These are phyloP conservation scores for Nomada lathburiana DNA, from an alignment of 2,888 invertebrate species.

Conservation along the genomic window DNA sequence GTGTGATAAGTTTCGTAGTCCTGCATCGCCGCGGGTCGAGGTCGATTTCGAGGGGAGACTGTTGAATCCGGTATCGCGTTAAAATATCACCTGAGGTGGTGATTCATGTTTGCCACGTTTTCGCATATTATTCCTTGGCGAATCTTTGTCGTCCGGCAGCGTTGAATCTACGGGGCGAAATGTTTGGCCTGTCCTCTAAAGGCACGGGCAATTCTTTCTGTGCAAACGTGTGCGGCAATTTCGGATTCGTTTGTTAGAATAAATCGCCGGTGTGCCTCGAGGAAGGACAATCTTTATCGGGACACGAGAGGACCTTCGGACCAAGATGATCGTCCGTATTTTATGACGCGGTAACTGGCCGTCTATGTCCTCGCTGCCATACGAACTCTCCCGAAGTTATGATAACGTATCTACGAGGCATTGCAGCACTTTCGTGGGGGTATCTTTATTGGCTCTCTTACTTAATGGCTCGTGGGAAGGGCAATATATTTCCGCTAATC, in stretches of 20 bases:
- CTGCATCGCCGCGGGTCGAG: background rate
- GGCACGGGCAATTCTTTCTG: no score
- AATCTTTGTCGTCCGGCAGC: no score
- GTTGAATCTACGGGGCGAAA: no score
- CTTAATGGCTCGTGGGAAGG: slow-evolving; percentile 51
- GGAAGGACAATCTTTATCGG: slow-evolving; percentile 27
- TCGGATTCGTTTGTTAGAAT: background rate
- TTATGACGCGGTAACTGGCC: slow-evolving; percentile 60
- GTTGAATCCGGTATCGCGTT: no score
- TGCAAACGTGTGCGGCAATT: background rate
- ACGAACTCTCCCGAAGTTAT: slow-evolving; percentile 46
- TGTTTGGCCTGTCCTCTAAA: no score
- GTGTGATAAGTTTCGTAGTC: background rate
- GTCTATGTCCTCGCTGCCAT: slow-evolving; percentile 39
- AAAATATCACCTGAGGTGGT: no score
- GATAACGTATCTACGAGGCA: slow-evolving; percentile 57
- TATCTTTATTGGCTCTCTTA: slow-evolving; percentile 54
- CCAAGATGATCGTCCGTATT: slow-evolving; percentile 52
- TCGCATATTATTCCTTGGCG: no score
- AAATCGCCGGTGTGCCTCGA: background rate
- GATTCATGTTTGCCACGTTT: no score
- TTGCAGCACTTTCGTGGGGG: slow-evolving; percentile 42
- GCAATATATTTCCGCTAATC: slow-evolving; percentile 54
- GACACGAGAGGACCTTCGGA: slow-evolving; percentile 10
- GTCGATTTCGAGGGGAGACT: background rate